These are phyloP conservation scores for Pteropus alecto DNA, from an alignment of 2,113 vertebrate genomes.

Conservation along the genomic window DNA sequence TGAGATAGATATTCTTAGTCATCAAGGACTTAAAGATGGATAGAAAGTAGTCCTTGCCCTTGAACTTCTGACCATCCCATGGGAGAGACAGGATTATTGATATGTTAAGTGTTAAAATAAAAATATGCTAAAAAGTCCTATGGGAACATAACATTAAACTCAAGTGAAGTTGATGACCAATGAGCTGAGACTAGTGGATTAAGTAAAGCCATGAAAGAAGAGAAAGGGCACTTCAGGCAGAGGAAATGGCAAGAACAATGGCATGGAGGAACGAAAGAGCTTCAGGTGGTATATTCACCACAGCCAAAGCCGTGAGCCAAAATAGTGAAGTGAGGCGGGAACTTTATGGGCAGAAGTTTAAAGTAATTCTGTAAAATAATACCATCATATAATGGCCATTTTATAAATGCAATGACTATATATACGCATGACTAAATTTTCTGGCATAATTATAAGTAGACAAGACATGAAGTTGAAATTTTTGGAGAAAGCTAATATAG, in stretches of 20 bases:
- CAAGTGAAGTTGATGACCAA: background rate
- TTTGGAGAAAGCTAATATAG: background rate
- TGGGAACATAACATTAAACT: background rate
- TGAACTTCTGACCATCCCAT: background rate
- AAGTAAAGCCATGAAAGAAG: background rate
- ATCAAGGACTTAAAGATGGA: background rate
- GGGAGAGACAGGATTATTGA: background rate
- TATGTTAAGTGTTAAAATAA: background rate
- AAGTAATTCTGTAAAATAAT: background rate
- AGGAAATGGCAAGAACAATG: background rate
- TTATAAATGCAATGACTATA: background rate
- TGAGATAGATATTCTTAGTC: background rate
- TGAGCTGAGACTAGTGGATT: background rate
- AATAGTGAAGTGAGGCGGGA: background rate
- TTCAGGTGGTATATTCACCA: background rate
- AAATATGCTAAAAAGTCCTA: background rate
- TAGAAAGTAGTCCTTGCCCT: background rate
- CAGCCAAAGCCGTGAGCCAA: background rate
- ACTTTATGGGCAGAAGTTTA: background rate
- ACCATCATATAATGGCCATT: background rate
- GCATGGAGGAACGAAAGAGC: background rate
- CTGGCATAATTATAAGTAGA: background rate
- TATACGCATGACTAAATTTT: background rate
- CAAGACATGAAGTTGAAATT: background rate
- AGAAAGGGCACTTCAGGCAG: background rate